phyloP scores from a whole-genome alignment of 2,113 vertebrate species.

The Glaucidium brasilianum region DNA sequence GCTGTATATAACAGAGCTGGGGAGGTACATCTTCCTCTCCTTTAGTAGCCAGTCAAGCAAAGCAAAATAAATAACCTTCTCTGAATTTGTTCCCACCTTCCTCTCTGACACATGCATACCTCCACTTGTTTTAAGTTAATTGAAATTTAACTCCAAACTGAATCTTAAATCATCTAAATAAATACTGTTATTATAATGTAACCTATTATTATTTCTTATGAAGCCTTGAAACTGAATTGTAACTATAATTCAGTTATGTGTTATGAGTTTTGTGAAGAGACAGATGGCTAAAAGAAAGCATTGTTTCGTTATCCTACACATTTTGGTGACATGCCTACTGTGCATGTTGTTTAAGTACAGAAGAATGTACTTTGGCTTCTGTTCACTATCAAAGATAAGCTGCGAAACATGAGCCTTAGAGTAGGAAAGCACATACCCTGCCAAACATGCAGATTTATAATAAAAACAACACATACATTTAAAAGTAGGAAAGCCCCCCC shows the following conservation, averaged over 20 bases:
- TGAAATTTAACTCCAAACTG: neutral
- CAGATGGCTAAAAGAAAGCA: slow-evolving; percentile 14
- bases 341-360: neutral
- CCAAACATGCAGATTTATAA: neutral
- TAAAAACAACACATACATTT: neutral
- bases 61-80: slow-evolving; percentile 30
- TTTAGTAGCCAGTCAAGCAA: slow-evolving; percentile 19
- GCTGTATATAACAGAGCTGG: neutral
- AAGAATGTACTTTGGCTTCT: neutral
- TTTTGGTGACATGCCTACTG: slow-evolving; percentile 25
- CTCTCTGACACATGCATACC: neutral
- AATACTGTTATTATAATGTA: slow-evolving; percentile 15
- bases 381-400: neutral
- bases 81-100: neutral
- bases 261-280: slow-evolving; percentile 21
- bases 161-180: slow-evolving; percentile 27
- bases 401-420: neutral
- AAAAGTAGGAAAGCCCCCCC: neutral
- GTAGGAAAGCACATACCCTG: neutral
- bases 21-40: neutral
- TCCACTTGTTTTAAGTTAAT: neutral
- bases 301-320: neutral
- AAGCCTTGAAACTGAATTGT: neutral
- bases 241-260: neutral
- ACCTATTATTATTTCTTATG: slow-evolving; percentile 2